Percentiles rank a stretch among this genome's conserved stretches.
These are phyloP conservation scores for Cartodere bifasciata DNA, from an alignment of 2,888 invertebrate species.

Conservation along the genomic window DNA sequence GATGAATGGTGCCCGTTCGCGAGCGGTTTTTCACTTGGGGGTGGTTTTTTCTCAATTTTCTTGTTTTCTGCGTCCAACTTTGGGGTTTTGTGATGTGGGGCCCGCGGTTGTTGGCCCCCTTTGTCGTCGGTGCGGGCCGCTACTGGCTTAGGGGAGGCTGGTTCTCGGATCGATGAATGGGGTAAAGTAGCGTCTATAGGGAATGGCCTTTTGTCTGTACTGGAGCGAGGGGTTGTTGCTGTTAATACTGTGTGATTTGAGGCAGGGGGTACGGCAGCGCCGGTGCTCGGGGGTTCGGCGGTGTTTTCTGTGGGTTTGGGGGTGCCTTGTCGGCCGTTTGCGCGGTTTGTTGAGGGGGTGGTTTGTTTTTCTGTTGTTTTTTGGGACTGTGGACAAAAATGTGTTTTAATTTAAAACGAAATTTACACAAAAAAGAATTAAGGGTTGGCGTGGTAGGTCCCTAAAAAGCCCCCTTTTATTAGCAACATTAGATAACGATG, in stretches of 20 bases:
- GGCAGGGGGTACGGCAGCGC: slow-evolving; percentile 27
- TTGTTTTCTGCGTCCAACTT: slow-evolving; percentile 12
- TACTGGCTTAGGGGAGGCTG: slow-evolving; percentile 28
- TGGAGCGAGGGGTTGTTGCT: slow-evolving; percentile 31
- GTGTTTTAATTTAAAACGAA: slow-evolving; percentile 15
- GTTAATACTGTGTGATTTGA: slow-evolving; percentile 29
- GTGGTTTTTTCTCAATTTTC: slow-evolving; percentile 14
- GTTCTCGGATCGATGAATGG: slow-evolving; percentile 27
- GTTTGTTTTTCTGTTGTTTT: slow-evolving; percentile 30
- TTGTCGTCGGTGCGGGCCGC: slow-evolving; percentile 29
- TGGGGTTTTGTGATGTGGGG: slow-evolving; percentile 14
- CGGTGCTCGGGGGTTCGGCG: too few relatives aligned
- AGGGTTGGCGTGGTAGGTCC: too few relatives aligned
- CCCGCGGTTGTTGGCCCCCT: slow-evolving; percentile 10
- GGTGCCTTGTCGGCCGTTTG: slow-evolving; percentile 41
- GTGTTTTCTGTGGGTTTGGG: slow-evolving; percentile 33
- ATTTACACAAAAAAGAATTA: slow-evolving; percentile 15
- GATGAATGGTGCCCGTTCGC: slow-evolving; percentile 31
- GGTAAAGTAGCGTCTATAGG: slow-evolving; percentile 30
- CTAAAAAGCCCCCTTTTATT: too few relatives aligned
- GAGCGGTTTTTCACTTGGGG: slow-evolving; percentile 20
- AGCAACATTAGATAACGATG: too few relatives aligned
- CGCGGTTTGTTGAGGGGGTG: slow-evolving; percentile 33
- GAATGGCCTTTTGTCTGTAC: slow-evolving; percentile 27
- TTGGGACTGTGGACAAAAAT: slow-evolving; percentile 27